Percentiles rank a stretch among this genome's conserved stretches.
Conservation (phyloP, 2,888 invertebrate genomes). For the Isotomurus palustris region DNA sequence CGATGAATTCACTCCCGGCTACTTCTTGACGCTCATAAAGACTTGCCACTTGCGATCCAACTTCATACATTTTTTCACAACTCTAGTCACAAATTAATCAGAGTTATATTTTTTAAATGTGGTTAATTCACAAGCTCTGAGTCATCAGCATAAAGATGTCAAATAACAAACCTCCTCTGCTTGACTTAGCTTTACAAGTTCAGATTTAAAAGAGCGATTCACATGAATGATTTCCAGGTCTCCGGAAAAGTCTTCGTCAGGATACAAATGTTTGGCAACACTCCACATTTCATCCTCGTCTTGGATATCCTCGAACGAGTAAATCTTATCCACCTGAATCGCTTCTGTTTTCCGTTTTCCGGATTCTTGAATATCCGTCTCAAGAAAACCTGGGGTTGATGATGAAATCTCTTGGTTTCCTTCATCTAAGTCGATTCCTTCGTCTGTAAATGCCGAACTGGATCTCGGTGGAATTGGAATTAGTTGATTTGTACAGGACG, state of each 20-base stretch:
- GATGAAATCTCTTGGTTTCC: neutral
- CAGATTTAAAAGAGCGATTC: neutral
- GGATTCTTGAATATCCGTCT: neutral
- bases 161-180: too few relatives aligned
- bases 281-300: neutral
- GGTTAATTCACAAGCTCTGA: too few relatives aligned
- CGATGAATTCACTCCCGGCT: neutral
- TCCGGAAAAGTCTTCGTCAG: neutral
- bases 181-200: neutral
- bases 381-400: neutral
- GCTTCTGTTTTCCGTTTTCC: too few relatives aligned
- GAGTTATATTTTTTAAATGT: neutral
- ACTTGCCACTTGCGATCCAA: neutral
- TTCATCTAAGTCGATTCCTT: too few relatives aligned
- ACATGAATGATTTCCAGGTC: slow-evolving; percentile 8
- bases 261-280: neutral
- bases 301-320: neutral
- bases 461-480: too few relatives aligned
- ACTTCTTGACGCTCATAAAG: neutral
- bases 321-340: too few relatives aligned
- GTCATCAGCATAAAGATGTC: neutral
- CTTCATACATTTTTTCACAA: neutral
- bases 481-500: too few relatives aligned
- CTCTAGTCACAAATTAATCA: neutral
- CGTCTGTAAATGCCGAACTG: too few relatives aligned